Evolutionary conservation across 1,140 invertebrate species (phyloP), one percentile per base, ranked within the genome.

Genomic region (Drosophila quadrilineata): DNA sequence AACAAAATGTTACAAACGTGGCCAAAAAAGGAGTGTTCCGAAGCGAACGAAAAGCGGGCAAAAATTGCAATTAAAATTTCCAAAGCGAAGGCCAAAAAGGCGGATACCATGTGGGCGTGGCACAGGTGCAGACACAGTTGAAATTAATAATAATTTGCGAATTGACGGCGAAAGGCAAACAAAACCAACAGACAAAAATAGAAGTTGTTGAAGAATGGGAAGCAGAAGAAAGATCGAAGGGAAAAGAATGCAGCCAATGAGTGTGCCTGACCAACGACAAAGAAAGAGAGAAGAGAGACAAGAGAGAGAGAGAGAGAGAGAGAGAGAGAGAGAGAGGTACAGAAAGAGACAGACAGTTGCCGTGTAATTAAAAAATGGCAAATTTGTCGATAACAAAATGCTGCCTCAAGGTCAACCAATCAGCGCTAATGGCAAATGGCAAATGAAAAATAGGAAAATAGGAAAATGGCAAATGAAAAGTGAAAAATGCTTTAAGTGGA

Each of bases 1-100:
- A 82, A 76, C 77, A 82, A 82, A 82, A 72, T 82, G 76, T 76
- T 66, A 79, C 68, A 82, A 82, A 70, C 77, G 77, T 60, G 68
- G 38, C 63, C 24, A 33, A 31, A 36, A 49, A 49, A 50, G 17
- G n/a, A 53, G 40, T 53, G 57, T 14, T n/a, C 8, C 3, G 10
- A 26, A 21, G 36, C 4, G 26, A 9, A 29, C 2, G 9, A 21
- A 24, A 16, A 24, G 14, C 26, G 9, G 22, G 64, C 52, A 75
- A 82, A 84, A 82, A 82, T 77, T 66, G 77, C 77, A 82, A 82
- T 82, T 82, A 82, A 82, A 82, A 82, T 84, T 77, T 60, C 77
- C 64, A 65, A 56, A 57, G n/a, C 69, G 54, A 73, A 70, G 66
- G 59, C 63, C 43, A 71, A 48, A n/a, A n/a, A n/a, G n/a, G 6